phyloP scores from a whole-genome alignment of 53 echinoderm and acorn worm genomes.

The Stichopus horrens region DNA sequence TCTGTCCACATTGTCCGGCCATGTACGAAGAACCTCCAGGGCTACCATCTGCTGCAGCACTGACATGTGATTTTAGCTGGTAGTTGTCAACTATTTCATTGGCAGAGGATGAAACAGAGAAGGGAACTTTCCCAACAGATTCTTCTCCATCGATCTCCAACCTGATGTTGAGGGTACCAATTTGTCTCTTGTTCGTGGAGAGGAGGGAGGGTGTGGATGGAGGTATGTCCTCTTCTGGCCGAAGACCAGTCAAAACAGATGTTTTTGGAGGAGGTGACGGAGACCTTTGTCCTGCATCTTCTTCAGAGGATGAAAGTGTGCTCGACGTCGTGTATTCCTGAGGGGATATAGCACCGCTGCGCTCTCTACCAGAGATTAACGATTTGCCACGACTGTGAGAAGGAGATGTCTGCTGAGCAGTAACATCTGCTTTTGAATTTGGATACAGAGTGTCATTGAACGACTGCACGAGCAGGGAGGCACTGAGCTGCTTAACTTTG shows the following conservation, averaged over 20 bases:
- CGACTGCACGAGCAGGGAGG: background rate
- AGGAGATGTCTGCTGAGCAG: background rate
- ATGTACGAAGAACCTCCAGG: background rate
- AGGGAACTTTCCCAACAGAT: background rate
- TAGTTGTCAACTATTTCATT: background rate
- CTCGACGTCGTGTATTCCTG: conserved; percentile 4
- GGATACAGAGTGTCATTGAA: conserved; percentile 30
- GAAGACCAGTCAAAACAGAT: background rate
- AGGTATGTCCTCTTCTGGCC: conserved; percentile 1
- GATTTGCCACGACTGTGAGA: background rate
- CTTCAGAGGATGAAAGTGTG: conserved; percentile 5
- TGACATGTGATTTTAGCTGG: background rate
- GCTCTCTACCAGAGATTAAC: background rate
- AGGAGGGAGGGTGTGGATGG: background rate
- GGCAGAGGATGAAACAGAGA: background rate
- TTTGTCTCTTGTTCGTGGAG: background rate
- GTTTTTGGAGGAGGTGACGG: conserved; percentile 5
- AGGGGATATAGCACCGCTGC: background rate
- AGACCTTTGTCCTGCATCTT: background rate
- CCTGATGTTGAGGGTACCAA: conserved; percentile 3
- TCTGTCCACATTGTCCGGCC: background rate
- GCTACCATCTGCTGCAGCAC: background rate
- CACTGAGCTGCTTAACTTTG: conserved; percentile 34
- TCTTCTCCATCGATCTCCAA: conserved; percentile 30
- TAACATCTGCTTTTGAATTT: background rate